Evolutionary conservation across 2,888 invertebrate genomes (phyloP).

Genomic region (Neoaliturus tenellus): DNA sequence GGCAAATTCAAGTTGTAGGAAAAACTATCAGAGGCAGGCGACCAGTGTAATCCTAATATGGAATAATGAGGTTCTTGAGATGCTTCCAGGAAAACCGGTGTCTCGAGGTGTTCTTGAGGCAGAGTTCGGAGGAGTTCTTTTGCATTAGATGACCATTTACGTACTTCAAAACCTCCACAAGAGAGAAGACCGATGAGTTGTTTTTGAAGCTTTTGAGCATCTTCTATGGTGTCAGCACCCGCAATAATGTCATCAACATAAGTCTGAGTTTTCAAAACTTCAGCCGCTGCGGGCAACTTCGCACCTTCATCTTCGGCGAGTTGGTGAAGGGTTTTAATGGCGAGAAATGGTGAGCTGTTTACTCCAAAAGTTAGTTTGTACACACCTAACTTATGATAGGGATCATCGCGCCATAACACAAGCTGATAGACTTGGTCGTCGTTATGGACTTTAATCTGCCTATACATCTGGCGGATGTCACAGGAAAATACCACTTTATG

Average conservation of each 20-base stretch:
- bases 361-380: constrained; percentile 65
- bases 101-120: not conserved
- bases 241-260: constrained; percentile 65
- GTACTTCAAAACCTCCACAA: constrained; percentile 36
- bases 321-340: constrained; percentile 61
- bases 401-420: constrained; percentile 20
- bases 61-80: not conserved
- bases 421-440: constrained; percentile 45
- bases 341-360: constrained; percentile 61
- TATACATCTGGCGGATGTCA: constrained; percentile 52
- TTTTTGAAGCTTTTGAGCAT: not conserved
- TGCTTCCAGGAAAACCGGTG: not conserved
- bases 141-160: constrained; percentile 52
- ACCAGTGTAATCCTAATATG: constrained; percentile 4
- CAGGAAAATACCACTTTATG: constrained; percentile 12
- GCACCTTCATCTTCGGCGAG: constrained; percentile 57
- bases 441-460: constrained; percentile 14
- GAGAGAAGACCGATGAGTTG: not conserved
- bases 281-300: constrained; percentile 56
- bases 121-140: constrained; percentile 1
- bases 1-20: not conserved
- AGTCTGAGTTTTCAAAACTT: constrained; percentile 55
- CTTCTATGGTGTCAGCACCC: constrained; percentile 4
- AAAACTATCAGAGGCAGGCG: not conserved
- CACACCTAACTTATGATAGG: constrained; percentile 50